phyloP scores from a whole-genome alignment of 2,888 invertebrate species.

The Gymnosoma rotundatum region DNA sequence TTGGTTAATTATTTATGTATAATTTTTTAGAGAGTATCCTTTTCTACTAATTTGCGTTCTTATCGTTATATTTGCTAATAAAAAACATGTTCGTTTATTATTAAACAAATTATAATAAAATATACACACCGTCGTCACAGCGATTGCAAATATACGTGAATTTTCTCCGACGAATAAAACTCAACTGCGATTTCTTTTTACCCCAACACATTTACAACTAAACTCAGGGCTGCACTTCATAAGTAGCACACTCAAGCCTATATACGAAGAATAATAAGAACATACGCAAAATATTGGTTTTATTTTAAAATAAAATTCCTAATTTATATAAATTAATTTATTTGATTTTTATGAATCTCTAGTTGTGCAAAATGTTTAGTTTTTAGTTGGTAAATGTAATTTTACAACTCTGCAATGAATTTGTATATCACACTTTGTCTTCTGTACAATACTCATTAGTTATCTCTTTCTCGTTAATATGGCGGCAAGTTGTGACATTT shows the following conservation, averaged over 20 bases:
- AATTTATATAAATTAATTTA: background rate
- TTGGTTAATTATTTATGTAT: background rate
- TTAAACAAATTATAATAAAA: slow-evolving; percentile 56
- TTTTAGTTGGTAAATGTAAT: background rate
- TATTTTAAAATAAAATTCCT: background rate
- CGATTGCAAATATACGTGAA: slow-evolving; percentile 50
- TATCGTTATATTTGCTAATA: slow-evolving; percentile 15
- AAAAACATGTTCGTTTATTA: slow-evolving; percentile 36
- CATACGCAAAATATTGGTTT: background rate
- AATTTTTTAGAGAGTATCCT: background rate
- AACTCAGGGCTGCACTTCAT: slow-evolving; percentile 49
- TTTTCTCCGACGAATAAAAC: slow-evolving; percentile 67
- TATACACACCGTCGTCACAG: slow-evolving; percentile 47
- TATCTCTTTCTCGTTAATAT: slow-evolving; percentile 54
- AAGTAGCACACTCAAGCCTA: background rate
- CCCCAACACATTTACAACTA: slow-evolving; percentile 47
- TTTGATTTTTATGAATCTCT: background rate
- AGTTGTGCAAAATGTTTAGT: background rate
- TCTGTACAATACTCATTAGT: background rate
- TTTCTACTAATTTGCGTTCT: slow-evolving; percentile 18
- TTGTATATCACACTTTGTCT: slow-evolving; percentile 18
- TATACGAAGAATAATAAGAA: background rate
- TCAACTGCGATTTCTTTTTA: slow-evolving; percentile 62
- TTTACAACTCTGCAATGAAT: slow-evolving; percentile 27
- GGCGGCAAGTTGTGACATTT: slow-evolving; percentile 43